These are phyloP conservation scores for Tanytarsus gracilentus DNA, from an alignment of 2,888 invertebrate genomes.

Conservation along the genomic window DNA sequence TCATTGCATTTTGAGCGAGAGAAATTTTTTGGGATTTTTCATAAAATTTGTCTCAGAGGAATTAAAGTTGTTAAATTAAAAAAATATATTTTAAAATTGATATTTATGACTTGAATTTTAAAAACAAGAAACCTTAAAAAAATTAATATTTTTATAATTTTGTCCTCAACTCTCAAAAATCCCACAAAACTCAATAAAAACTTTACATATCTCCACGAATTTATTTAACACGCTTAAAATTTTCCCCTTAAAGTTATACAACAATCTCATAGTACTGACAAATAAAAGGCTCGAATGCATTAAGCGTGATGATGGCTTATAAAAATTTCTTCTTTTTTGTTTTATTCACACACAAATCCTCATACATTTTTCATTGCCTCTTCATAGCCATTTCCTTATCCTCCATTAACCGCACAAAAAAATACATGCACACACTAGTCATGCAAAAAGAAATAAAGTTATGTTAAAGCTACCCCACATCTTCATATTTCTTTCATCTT, in stretches of 20 bases:
- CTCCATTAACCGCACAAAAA: background rate
- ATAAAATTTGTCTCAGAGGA: too few relatives aligned
- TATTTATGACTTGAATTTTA: too few relatives aligned
- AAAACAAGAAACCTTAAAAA: too few relatives aligned
- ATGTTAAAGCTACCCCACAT: background rate
- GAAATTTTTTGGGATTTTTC: too few relatives aligned
- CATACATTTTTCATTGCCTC: constrained; percentile 1
- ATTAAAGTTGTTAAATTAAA: too few relatives aligned
- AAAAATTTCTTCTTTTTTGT: background rate
- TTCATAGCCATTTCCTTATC: background rate
- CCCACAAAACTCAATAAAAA: too few relatives aligned
- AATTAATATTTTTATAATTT: too few relatives aligned
- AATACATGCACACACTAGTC: background rate
- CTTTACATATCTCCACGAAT: too few relatives aligned
- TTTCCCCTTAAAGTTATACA: constrained; percentile 1
- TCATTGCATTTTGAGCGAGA: too few relatives aligned
- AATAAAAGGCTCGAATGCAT: background rate
- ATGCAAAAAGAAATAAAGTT: background rate
- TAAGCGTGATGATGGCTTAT: background rate
- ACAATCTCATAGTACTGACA: background rate
- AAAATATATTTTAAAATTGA: too few relatives aligned
- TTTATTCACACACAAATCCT: background rate
- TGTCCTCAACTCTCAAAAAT: too few relatives aligned
- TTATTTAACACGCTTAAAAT: too few relatives aligned
- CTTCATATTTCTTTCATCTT: background rate